Conservation (phyloP, 2,797 vertebrate genomes). For the Pempheris klunzingeri region DNA sequence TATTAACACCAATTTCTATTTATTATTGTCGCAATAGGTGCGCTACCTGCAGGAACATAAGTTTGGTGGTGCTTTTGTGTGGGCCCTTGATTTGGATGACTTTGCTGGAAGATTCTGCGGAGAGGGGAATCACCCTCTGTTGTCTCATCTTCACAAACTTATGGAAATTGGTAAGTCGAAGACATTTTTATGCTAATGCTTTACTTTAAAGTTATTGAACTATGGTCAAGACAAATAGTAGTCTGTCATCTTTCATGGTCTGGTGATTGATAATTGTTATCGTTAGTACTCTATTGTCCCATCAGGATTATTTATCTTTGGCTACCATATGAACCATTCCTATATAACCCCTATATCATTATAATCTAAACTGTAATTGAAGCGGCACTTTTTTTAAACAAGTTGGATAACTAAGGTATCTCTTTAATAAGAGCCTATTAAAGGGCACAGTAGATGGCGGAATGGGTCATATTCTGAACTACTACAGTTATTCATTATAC, state of each 20-base stretch:
- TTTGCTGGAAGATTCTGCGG: constrained; percentile 82
- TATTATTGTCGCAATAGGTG: constrained; percentile 60
- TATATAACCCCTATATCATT: neutral
- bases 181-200: neutral
- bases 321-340: neutral
- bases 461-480: neutral
- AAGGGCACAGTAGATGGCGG: neutral
- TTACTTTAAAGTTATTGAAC: neutral
- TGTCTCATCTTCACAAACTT: constrained; percentile 75
- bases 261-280: neutral
- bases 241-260: neutral
- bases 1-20: neutral
- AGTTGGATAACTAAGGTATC: neutral
- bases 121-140: constrained; percentile 77
- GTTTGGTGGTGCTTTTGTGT: constrained; percentile 84
- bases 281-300: neutral
- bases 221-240: neutral
- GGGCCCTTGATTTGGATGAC: constrained; percentile 85
- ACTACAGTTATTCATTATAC: neutral
- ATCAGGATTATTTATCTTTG: neutral
- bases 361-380: neutral
- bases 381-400: neutral
- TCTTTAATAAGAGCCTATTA: neutral
- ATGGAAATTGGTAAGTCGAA: constrained; percentile 68
- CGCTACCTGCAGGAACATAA: constrained; percentile 77